Conservation (phyloP, 1,140 invertebrate species). For the Bradynema listronoti region DNA sequence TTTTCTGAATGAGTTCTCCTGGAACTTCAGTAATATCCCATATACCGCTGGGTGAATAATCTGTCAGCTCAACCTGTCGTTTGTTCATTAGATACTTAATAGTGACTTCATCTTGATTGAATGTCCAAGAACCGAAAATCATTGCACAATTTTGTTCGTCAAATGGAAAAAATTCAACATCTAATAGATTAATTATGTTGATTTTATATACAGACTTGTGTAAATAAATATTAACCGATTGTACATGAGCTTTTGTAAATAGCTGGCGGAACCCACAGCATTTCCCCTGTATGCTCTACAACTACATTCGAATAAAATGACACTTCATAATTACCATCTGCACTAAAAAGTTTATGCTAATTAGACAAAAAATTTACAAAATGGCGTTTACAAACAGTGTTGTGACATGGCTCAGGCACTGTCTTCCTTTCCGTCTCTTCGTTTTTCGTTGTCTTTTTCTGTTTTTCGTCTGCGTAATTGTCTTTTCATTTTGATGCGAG, state of each 20-base stretch:
- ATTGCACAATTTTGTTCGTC: slow-evolving; percentile 70
- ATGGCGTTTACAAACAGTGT: too few species aligned
- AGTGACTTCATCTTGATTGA: slow-evolving; percentile 64
- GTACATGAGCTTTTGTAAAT: slow-evolving; percentile 83
- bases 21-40: slow-evolving; percentile 98
- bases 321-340: slow-evolving; percentile 94
- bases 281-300: slow-evolving; percentile 77
- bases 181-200: slow-evolving; percentile 1
- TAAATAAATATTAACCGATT: slow-evolving; percentile 62
- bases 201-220: not conserved
- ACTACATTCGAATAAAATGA: slow-evolving; percentile 92
- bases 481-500: too few species aligned
- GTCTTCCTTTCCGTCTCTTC: too few species aligned
- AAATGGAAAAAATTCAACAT: slow-evolving; percentile 78
- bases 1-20: slow-evolving; percentile 64
- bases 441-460: too few species aligned
- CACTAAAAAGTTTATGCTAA: slow-evolving; percentile 62
- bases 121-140: slow-evolving; percentile 99
- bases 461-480: too few species aligned
- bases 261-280: slow-evolving; percentile 73
- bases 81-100: slow-evolving; percentile 37
- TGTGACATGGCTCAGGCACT: too few species aligned
- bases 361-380: not conserved
- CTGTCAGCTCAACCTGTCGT: slow-evolving; percentile 75
- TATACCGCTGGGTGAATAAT: slow-evolving; percentile 83